Percentiles rank a stretch among this genome's conserved stretches.
Evolutionary conservation across 2,888 invertebrate genomes (phyloP).

Genomic region (Leucophenga maculata): DNA sequence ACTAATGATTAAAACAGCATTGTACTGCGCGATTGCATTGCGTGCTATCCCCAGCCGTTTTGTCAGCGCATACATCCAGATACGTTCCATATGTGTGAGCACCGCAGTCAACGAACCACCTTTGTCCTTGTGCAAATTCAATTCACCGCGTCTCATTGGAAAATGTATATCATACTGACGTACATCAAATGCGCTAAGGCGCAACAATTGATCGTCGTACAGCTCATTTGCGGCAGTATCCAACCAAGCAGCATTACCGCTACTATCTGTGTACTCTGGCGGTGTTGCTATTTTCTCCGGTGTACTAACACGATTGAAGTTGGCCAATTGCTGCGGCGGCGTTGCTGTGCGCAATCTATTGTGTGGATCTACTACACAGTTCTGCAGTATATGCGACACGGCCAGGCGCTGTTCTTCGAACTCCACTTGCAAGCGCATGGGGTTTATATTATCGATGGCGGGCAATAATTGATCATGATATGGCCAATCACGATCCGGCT

Average conservation of each 20-base stretch:
- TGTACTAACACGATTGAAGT: conserved; percentile 85
- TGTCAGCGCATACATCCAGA: conserved; percentile 88
- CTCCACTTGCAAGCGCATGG: conserved; percentile 74
- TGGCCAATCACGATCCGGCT: conserved; percentile 72
- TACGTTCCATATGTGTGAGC: conserved; percentile 87
- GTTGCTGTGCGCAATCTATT: conserved; percentile 86
- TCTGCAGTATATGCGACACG: conserved; percentile 89
- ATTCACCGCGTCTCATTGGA: conserved; percentile 89
- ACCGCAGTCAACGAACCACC: conserved; percentile 91
- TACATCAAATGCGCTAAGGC: conserved; percentile 71
- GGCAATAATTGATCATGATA: conserved; percentile 59
- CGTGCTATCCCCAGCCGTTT: conserved; percentile 82
- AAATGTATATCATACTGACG: conserved; percentile 89
- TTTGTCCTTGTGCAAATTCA: conserved; percentile 86
- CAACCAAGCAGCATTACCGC: conserved; percentile 41
- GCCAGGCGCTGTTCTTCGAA: conserved; percentile 88
- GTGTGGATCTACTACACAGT: conserved; percentile 84
- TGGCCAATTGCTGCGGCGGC: conserved; percentile 90
- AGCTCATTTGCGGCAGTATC: conserved; percentile 29
- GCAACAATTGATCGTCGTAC: conserved; percentile 60
- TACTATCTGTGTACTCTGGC: conserved; percentile 32
- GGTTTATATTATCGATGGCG: conserved; percentile 41
- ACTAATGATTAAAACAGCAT: conserved; percentile 89
- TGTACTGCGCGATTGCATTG: conserved; percentile 82
- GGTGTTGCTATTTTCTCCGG: conserved; percentile 77